phyloP scores from a whole-genome alignment of 2,888 invertebrate genomes.

The Mimas tiliae region DNA sequence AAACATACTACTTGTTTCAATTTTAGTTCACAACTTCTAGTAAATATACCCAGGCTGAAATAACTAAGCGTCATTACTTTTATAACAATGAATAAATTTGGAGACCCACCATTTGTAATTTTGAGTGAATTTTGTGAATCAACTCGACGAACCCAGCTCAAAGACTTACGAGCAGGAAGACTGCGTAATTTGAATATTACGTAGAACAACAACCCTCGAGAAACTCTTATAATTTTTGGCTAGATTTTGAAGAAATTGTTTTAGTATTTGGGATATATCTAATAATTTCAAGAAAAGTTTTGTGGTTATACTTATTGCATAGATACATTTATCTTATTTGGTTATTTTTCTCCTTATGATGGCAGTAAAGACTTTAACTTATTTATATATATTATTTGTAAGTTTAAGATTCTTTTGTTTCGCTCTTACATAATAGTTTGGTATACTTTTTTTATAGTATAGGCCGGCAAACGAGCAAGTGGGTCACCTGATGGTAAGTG shows the following conservation, averaged over 20 bases:
- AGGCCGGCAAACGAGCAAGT: too few relatives aligned
- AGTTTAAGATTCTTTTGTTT: too few relatives aligned
- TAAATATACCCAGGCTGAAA: neutral
- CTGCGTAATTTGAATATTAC: constrained; percentile 51
- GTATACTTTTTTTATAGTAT: too few relatives aligned
- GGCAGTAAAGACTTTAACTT: too few relatives aligned
- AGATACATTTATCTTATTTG: too few relatives aligned
- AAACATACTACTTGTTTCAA: too few relatives aligned
- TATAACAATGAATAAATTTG: constrained; percentile 9
- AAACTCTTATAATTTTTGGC: constrained; percentile 46
- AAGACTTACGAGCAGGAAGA: constrained; percentile 34
- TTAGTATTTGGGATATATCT: neutral
- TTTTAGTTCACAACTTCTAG: neutral
- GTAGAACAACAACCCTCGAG: constrained; percentile 45
- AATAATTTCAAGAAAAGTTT: neutral
- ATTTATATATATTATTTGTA: too few relatives aligned
- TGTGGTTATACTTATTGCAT: neutral
- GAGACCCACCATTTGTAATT: constrained; percentile 6
- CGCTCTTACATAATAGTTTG: too few relatives aligned
- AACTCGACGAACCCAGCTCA: constrained; percentile 1
- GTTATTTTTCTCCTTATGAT: too few relatives aligned
- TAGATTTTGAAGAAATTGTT: constrained; percentile 39
- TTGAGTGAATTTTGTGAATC: constrained; percentile 15
- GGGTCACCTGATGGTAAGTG: too few relatives aligned
- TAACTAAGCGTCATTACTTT: neutral